Conservation (phyloP, 2,113 vertebrate genomes). For the Rousettus leschenaultii region DNA sequence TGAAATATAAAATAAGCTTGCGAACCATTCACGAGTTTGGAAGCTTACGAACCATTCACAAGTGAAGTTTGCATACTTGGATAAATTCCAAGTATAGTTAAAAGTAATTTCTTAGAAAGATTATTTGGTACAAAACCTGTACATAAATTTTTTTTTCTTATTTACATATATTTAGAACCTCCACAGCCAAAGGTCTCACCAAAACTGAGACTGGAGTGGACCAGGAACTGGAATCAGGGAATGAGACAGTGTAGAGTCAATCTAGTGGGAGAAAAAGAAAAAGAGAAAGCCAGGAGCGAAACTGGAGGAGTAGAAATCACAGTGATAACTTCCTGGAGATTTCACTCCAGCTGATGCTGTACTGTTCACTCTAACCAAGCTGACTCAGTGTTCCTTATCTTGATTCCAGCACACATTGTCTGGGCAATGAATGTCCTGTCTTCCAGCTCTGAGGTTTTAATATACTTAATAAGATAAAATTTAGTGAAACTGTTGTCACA, state of each 20-base stretch:
- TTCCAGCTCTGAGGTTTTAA: neutral
- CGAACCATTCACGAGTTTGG: too few species aligned
- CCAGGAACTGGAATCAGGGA: neutral
- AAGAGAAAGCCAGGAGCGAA: neutral
- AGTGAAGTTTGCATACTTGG: neutral
- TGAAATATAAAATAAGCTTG: neutral
- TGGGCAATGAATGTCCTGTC: neutral
- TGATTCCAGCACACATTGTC: neutral
- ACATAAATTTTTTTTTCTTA: neutral
- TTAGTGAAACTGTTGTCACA: neutral
- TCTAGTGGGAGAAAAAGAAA: neutral
- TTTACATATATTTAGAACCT: neutral
- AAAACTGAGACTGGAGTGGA: neutral
- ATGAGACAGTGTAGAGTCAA: neutral
- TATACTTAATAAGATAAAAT: neutral
- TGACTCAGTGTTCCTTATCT: neutral
- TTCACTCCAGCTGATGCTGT: neutral
- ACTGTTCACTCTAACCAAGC: neutral
- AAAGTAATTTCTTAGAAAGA: neutral
- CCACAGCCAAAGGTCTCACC: neutral
- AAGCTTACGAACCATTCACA: neutral
- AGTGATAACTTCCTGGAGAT: neutral
- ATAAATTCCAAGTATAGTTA: neutral
- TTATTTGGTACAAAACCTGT: neutral
- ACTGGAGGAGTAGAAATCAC: neutral